A percentile compares a stretch with the other conserved stretches of the same genome.
phyloP scores from a whole-genome alignment of 2,888 invertebrate species.

The Melieria crassipennis region DNA sequence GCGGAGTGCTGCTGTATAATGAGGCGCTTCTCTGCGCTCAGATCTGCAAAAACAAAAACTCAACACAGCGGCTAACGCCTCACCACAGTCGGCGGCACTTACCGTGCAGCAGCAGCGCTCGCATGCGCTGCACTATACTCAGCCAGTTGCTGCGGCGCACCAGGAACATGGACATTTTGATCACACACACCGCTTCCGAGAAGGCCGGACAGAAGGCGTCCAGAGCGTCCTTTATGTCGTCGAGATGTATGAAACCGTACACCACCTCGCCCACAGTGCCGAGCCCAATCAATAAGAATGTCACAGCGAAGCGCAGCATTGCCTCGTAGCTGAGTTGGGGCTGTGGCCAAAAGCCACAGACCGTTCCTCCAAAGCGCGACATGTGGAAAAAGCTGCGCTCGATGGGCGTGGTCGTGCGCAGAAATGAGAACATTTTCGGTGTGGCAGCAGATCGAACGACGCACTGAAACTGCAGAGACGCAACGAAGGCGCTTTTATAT shows the following conservation, averaged over 20 bases:
- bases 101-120: constrained; percentile 50
- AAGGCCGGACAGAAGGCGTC: constrained; percentile 62
- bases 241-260: constrained; percentile 53
- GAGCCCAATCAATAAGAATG: constrained; percentile 49
- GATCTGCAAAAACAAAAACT: constrained; percentile 22
- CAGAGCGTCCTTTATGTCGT: constrained; percentile 53
- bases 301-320: constrained; percentile 48
- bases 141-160: constrained; percentile 49
- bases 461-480: too few species aligned
- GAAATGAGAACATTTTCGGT: constrained; percentile 37
- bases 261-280: constrained; percentile 56
- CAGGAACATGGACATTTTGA: constrained; percentile 58
- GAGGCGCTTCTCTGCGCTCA: constrained; percentile 44
- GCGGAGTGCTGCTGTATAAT: constrained; percentile 50
- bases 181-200: constrained; percentile 55
- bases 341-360: constrained; percentile 60
- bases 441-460: too few species aligned
- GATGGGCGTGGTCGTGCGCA: constrained; percentile 46
- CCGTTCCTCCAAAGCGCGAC: constrained; percentile 51
- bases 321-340: constrained; percentile 30
- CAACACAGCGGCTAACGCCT: neutral
- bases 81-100: constrained; percentile 16
- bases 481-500: too few species aligned
- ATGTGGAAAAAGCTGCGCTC: constrained; percentile 53
- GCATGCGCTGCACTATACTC: constrained; percentile 47